phyloP scores from a whole-genome alignment of 2,113 vertebrate genomes.

The Chloropsis cyanopogon region DNA sequence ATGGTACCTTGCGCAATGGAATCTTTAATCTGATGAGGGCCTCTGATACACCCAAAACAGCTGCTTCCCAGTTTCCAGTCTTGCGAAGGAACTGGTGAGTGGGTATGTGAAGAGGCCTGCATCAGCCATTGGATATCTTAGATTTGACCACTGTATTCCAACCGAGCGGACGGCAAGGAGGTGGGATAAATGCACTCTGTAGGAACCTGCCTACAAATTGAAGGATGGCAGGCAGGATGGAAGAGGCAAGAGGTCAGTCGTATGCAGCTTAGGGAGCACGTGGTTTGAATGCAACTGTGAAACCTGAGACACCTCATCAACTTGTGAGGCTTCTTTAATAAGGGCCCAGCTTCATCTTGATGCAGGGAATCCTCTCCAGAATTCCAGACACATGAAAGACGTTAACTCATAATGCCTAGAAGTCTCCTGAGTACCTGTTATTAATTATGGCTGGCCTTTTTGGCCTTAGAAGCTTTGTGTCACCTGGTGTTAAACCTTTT shows the following conservation, averaged over 20 bases:
- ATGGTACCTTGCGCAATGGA: background rate
- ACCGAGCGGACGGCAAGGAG: background rate
- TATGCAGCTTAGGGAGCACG: background rate
- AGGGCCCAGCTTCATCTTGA: background rate
- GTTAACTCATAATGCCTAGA: slow-evolving; percentile 25
- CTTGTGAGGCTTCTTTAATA: slow-evolving; percentile 8
- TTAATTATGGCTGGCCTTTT: slow-evolving; percentile 29
- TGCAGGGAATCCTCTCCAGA: background rate
- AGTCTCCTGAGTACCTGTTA: slow-evolving; percentile 40
- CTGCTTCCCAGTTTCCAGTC: background rate
- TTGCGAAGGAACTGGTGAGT: background rate
- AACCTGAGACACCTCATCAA: slow-evolving; percentile 1
- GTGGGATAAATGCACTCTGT: background rate
- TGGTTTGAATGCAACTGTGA: slow-evolving; percentile 24
- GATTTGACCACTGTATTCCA: background rate
- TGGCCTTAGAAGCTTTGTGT: slow-evolving; percentile 26
- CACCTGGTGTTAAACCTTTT: background rate
- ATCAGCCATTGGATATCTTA: background rate
- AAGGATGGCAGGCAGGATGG: background rate
- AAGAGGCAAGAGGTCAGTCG: background rate
- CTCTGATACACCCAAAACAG: background rate
- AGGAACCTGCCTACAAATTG: background rate
- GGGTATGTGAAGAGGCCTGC: background rate
- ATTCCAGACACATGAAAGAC: slow-evolving; percentile 37
- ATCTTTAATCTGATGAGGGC: background rate